A percentile compares a stretch with the other conserved stretches of the same genome.
phyloP scores from a whole-genome alignment of 2,113 vertebrate species.

The Theristicus caerulescens region DNA sequence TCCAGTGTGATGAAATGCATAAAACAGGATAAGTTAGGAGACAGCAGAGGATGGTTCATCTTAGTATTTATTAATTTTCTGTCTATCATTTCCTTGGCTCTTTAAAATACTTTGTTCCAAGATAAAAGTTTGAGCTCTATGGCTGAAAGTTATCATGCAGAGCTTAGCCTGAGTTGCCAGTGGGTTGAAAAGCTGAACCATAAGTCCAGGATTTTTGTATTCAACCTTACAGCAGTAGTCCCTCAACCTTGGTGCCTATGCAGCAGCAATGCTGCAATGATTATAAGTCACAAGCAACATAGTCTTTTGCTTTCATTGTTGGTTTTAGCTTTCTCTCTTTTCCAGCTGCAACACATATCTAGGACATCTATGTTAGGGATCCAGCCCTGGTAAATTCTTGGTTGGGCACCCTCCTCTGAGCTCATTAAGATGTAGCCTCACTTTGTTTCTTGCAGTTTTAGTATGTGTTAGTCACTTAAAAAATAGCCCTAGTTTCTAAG shows the following conservation, averaged over 20 bases:
- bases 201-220: background rate
- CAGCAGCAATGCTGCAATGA: background rate
- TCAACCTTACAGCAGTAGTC: background rate
- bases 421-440: background rate
- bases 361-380: background rate
- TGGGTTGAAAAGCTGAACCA: background rate
- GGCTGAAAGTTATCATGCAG: background rate
- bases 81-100: background rate
- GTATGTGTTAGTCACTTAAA: background rate
- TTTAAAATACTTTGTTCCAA: background rate
- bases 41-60: background rate
- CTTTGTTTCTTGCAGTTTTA: background rate
- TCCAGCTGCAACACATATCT: background rate
- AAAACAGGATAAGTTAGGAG: background rate
- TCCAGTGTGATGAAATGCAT: background rate
- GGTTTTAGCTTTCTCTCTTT: background rate
- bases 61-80: background rate
- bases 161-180: background rate
- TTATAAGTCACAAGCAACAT: background rate
- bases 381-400: background rate
- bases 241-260: background rate
- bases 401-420: background rate
- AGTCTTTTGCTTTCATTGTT: background rate
- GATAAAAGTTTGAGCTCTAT: background rate
- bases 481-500: background rate